These are phyloP conservation scores for Trypoxylon attenuatum DNA, from an alignment of 2,888 invertebrate genomes.

Conservation along the genomic window DNA sequence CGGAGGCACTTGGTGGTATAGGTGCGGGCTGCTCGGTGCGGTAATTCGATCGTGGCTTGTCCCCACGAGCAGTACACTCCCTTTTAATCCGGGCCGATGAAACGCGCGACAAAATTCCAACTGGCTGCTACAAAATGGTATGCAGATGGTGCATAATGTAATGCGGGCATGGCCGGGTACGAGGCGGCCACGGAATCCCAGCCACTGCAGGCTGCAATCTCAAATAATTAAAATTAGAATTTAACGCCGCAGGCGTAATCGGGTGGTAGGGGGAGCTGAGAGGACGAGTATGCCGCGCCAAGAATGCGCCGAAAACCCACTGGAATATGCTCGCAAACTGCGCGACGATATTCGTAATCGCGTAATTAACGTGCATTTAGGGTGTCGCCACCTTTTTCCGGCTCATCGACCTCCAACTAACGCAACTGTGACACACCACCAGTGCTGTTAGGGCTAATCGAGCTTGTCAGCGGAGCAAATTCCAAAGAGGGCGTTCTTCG, in stretches of 20 bases:
- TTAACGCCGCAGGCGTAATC: slow-evolving; percentile 11
- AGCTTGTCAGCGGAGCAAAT: too few relatives aligned
- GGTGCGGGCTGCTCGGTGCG: neutral
- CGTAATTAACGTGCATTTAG: too few relatives aligned
- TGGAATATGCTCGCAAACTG: neutral
- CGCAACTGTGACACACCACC: too few relatives aligned
- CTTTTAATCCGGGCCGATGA: neutral
- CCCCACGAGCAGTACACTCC: neutral
- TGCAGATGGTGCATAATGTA: slow-evolving; percentile 44
- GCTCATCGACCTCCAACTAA: too few relatives aligned
- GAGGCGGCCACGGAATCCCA: slow-evolving; percentile 41
- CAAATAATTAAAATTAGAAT: slow-evolving; percentile 33
- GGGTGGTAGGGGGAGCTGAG: neutral
- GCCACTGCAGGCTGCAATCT: slow-evolving; percentile 24
- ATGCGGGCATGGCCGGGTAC: slow-evolving; percentile 18
- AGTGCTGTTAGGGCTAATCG: too few relatives aligned
- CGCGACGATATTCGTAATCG: too few relatives aligned
- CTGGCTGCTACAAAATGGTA: slow-evolving; percentile 29
- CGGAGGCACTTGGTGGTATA: neutral
- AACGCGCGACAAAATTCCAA: slow-evolving; percentile 31
- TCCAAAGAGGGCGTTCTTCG: too few relatives aligned
- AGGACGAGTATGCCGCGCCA: neutral
- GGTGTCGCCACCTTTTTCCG: too few relatives aligned
- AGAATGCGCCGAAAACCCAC: slow-evolving; percentile 14
- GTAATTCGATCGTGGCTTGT: neutral